A percentile compares a stretch with the other conserved stretches of the same genome.
phyloP scores from a whole-genome alignment of 92 coral and sea anemone genomes.

The Porites cylindrica region DNA sequence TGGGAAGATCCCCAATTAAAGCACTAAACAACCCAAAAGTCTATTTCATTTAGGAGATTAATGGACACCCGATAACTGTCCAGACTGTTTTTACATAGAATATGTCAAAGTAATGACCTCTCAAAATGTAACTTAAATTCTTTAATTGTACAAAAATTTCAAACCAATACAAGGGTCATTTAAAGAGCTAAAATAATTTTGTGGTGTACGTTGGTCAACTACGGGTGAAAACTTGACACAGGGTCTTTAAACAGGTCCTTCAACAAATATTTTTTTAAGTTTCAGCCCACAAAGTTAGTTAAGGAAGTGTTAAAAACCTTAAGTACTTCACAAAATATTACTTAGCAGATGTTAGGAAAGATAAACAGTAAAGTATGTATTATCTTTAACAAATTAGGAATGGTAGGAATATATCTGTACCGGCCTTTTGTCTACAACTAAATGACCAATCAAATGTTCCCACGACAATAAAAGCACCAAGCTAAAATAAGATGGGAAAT shows the following conservation, averaged over 20 bases:
- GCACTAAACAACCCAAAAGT: too few species aligned
- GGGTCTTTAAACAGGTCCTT: neutral
- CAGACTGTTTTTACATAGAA: too few species aligned
- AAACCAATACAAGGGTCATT: neutral
- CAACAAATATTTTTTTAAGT: neutral
- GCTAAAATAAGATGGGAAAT: neutral
- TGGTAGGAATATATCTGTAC: neutral
- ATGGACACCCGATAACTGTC: too few species aligned
- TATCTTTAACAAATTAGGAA: neutral
- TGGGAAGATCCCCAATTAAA: too few species aligned
- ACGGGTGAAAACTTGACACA: neutral
- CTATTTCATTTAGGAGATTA: too few species aligned
- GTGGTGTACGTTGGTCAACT: neutral
- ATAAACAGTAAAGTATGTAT: too few species aligned
- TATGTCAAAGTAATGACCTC: too few species aligned
- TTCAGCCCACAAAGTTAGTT: neutral
- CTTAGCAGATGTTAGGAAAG: too few species aligned
- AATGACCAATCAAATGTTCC: slow-evolving; percentile 44
- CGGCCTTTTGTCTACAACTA: slow-evolving; percentile 20
- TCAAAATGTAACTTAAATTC: too few species aligned
- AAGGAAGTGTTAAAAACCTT: too few species aligned
- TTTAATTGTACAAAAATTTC: neutral
- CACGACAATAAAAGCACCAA: slow-evolving; percentile 20
- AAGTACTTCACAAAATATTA: too few species aligned
- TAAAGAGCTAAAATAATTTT: neutral